Conservation (phyloP, 2,113 vertebrate species). For the Ginglymostoma cirratum region DNA sequence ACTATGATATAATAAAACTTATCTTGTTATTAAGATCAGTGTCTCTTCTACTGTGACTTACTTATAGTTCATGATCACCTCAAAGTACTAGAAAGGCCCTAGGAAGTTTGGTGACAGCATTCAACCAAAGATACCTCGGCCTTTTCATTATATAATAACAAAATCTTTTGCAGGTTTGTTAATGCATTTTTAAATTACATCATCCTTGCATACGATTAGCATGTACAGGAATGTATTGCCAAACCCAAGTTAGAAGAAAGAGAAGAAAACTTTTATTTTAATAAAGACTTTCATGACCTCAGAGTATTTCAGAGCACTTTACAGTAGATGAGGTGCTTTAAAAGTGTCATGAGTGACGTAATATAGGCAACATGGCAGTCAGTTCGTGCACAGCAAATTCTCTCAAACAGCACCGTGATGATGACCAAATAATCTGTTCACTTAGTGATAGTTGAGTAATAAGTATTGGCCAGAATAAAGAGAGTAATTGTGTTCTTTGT, state of each 20-base stretch:
- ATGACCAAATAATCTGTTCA: background rate
- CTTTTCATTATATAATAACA: too few species aligned
- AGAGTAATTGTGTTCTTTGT: background rate
- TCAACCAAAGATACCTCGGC: too few species aligned
- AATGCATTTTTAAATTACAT: background rate
- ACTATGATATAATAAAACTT: too few species aligned
- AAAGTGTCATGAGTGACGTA: background rate
- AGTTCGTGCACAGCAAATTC: background rate
- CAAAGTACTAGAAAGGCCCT: too few species aligned
- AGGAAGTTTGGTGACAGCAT: too few species aligned
- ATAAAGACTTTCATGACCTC: background rate
- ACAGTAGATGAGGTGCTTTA: background rate
- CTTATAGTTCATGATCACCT: too few species aligned
- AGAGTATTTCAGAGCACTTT: background rate
- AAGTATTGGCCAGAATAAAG: background rate
- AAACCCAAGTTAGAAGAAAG: background rate
- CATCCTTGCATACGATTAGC: background rate
- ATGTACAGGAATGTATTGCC: background rate
- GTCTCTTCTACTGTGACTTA: too few species aligned
- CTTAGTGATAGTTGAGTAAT: background rate
- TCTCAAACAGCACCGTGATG: too few species aligned
- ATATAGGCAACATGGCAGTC: background rate
- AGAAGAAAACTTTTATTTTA: too few species aligned
- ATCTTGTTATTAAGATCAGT: too few species aligned
- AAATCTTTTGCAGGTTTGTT: background rate